Percentiles rank a stretch among this genome's conserved stretches.
Evolutionary conservation across 2,888 invertebrate species (phyloP).

Genomic region (Dexiosoma caninum): DNA sequence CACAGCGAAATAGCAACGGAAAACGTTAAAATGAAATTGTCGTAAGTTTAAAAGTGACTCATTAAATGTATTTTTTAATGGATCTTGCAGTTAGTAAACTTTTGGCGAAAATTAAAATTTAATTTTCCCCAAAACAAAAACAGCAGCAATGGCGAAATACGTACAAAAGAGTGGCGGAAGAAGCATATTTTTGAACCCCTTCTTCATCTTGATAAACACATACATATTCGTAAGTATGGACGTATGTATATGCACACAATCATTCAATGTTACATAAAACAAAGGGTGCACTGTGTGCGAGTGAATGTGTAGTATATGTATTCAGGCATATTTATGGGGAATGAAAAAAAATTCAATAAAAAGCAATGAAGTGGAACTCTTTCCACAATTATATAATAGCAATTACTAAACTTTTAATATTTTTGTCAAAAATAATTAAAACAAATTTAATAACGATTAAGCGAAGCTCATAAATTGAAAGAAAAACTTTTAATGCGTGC

Average conservation of each 20-base stretch:
- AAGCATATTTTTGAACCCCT: not conserved
- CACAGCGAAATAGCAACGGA: slow-evolving; percentile 59
- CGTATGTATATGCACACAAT: not conserved
- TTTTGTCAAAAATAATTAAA: slow-evolving; percentile 60
- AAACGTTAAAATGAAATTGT: slow-evolving; percentile 62
- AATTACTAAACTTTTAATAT: slow-evolving; percentile 60
- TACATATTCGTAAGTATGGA: not conserved
- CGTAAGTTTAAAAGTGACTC: slow-evolving; percentile 63
- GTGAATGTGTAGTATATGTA: not conserved
- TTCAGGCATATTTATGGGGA: slow-evolving; percentile 44
- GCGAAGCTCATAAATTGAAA: slow-evolving; percentile 55
- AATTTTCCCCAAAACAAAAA: slow-evolving; percentile 23
- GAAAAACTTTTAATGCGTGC: slow-evolving; percentile 58
- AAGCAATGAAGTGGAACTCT: slow-evolving; percentile 49
- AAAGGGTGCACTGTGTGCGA: not conserved
- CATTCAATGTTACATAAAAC: not conserved
- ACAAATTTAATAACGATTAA: slow-evolving; percentile 63
- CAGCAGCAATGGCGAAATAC: not conserved
- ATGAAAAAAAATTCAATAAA: slow-evolving; percentile 31
- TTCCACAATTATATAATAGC: slow-evolving; percentile 53
- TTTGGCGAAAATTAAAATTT: slow-evolving; percentile 57
- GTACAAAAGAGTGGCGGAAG: not conserved
- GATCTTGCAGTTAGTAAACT: slow-evolving; percentile 60
- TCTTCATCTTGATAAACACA: not conserved
- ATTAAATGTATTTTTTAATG: slow-evolving; percentile 62